Evolutionary conservation across 1,140 invertebrate species (phyloP), one percentile per base, ranked within the genome.

Genomic region (Anoplophora glabripennis): DNA sequence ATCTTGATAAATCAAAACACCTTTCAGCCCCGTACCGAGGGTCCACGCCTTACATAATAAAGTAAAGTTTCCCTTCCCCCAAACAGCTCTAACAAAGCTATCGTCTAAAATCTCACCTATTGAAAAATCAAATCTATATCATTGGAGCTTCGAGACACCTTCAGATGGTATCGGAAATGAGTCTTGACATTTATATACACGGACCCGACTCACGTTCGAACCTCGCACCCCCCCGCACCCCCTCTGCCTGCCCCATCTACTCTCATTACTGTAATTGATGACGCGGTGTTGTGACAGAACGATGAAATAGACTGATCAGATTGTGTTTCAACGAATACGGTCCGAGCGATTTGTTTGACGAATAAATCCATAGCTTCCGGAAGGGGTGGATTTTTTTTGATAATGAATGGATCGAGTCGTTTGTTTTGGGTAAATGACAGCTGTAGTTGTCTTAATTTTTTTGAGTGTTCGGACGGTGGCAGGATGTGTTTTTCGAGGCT

Each of bases 71-170:
- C 47, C 34, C 47, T 28, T 15, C n/a, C 18, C 12, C 11, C 11
- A 49, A 21, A 49, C 14, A n/a, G 14, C 21, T 35, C 28, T 49
- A 28, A 49, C 47, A 49, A 49, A 49, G 47, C 47, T 64, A 64
- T 64, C 62, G 44, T 47, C 46, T 42, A 38, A 41, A 53, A 64
- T 64, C 62, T 64, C 62, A 61, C 59, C 65, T 62, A 67, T 65
- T 67, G 56, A 64, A 67, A 67, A 67, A 67, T 67, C 63, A 67
- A 64, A 67, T 65, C 59, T 65, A 48, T 67, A 67, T 62, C 66
- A 64, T 54, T 54, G 35, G 53, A 54, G 54, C 49, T 41, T 53
- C 47, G 14, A 49, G 34, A 49, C 47, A 37, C 53, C 49, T 49
- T 63, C 51, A 56, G 46, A 58, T 48, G 51, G 41, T 54, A 66